These are phyloP conservation scores for Xiphydria camelus DNA, from an alignment of 2,888 invertebrate genomes.

Conservation along the genomic window DNA sequence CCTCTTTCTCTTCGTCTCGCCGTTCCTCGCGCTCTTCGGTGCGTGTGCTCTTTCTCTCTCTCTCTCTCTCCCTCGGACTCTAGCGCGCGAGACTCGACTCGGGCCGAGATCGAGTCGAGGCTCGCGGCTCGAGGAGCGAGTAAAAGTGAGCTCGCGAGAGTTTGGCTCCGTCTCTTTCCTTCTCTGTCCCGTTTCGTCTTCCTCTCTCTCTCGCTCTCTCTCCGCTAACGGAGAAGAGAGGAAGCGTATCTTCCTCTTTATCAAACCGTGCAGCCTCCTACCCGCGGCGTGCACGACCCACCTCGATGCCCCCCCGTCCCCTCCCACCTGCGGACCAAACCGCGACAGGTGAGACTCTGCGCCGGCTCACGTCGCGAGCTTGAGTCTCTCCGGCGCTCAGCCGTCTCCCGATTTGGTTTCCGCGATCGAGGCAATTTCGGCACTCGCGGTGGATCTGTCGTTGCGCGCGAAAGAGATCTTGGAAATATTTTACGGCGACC, in stretches of 20 bases:
- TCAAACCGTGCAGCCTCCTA: conserved; percentile 40
- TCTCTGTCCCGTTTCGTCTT: neutral
- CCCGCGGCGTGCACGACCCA: conserved; percentile 27
- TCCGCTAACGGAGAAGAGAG: conserved; percentile 8
- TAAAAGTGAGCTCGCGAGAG: no score
- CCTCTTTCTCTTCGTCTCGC: conserved; percentile 20
- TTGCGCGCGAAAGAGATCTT: no score
- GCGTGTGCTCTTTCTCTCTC: conserved; percentile 9
- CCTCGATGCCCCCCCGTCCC: conserved; percentile 18
- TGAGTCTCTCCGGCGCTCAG: no score
- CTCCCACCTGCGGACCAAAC: conserved; percentile 48
- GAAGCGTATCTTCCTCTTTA: conserved; percentile 45
- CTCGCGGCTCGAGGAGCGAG: no score
- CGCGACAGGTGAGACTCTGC: conserved; percentile 10
- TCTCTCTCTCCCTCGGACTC: neutral
- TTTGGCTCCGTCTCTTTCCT: no score
- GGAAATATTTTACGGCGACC: no score
- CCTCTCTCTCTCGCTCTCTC: conserved; percentile 3
- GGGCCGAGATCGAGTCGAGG: conserved; percentile 3
- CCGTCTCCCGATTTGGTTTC: no score
- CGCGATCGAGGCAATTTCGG: no score
- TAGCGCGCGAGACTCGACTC: neutral
- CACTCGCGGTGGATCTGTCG: no score
- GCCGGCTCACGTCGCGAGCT: conserved; percentile 24
- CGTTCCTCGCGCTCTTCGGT: conserved; percentile 14